Evolutionary conservation across 30 jellyfish, hydroid and myxozoan species (phyloP), one percentile per base, ranked within the genome.

Genomic region (Hydractinia symbiolongicarpus): DNA sequence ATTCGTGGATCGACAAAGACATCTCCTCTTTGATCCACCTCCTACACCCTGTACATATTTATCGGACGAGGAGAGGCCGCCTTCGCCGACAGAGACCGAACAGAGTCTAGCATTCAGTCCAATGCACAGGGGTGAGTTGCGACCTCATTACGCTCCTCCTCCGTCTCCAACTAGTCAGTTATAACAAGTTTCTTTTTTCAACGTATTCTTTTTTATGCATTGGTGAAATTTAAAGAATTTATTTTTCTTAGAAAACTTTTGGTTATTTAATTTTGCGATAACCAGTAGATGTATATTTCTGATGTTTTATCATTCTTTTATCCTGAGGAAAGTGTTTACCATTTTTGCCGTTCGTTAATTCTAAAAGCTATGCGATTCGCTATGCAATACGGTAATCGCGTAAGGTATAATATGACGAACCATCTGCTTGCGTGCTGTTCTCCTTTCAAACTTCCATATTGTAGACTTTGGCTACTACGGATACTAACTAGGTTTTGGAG

Each of bases 121-220:
- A 5, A 54, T 21, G 10, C 10, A 30, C 5, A 56, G 44, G 15
- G 66, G 85, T 16, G 50, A 53, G 11, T 5, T 6, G 53, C 64
- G 53, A 21, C 95, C 89, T 17, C 98, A 82, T 79, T 91, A 79
- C 61, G 96, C 98, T 0, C 98, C 98, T 49, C 98, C 98, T n/a
- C 98, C 98, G 40, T 91, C 98, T 11, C 98, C 98, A 6, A 87
- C 95, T 19, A 91, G 98, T 77, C 95, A 91, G 81, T 83, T 91
- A 81, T 86, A 53, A 82, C 52, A 52, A 3, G 53, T 8, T 50
- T 8, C n/a, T 7, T 8, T 71, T 49, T 71, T 71, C 61, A 10
- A 5, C 51, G 60, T 71, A 7, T 71, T 19, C 7, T 13, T 71
- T 20, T 55, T 7, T 53, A 44, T n/a, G 40, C 52, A n/a, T n/a